Evolutionary conservation across 1,140 invertebrate genomes (phyloP).

Genomic region (Theocolax elegans): DNA sequence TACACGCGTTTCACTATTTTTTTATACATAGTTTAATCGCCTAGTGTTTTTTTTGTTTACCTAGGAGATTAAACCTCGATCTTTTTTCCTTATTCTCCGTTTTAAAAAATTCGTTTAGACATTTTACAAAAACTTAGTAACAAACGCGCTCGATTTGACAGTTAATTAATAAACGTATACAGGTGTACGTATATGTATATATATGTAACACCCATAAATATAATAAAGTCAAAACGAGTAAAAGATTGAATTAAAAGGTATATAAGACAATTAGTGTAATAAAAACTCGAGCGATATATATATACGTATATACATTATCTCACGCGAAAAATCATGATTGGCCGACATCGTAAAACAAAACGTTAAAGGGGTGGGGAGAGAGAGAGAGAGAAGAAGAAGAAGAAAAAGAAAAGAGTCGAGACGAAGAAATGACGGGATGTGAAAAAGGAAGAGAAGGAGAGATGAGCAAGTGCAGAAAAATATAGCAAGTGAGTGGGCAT

Average conservation of each 20-base stretch:
- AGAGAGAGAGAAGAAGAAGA: background rate
- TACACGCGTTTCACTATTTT: background rate
- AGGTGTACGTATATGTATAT: no score
- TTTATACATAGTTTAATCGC: background rate
- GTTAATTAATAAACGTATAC: no score
- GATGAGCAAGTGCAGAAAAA: conserved; percentile 5
- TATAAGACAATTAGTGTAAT: conserved; percentile 3
- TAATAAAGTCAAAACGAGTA: no score
- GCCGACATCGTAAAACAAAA: conserved; percentile 15
- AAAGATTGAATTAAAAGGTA: no score
- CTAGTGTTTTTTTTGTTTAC: no score
- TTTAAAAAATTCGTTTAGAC: no score
- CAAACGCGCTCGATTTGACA: no score
- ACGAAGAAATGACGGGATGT: background rate
- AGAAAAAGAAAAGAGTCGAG: background rate
- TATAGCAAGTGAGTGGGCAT: conserved; percentile 17
- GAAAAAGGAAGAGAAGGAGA: background rate
- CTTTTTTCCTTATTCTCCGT: no score
- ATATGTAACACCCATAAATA: no score
- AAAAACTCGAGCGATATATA: background rate
- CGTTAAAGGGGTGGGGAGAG: background rate
- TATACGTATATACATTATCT: background rate
- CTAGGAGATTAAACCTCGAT: no score
- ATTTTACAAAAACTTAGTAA: no score
- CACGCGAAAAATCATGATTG: conserved; percentile 16